These are phyloP conservation scores for Campylomormyrus tamandua DNA, from an alignment of 2,113 vertebrate genomes.

Conservation along the genomic window DNA sequence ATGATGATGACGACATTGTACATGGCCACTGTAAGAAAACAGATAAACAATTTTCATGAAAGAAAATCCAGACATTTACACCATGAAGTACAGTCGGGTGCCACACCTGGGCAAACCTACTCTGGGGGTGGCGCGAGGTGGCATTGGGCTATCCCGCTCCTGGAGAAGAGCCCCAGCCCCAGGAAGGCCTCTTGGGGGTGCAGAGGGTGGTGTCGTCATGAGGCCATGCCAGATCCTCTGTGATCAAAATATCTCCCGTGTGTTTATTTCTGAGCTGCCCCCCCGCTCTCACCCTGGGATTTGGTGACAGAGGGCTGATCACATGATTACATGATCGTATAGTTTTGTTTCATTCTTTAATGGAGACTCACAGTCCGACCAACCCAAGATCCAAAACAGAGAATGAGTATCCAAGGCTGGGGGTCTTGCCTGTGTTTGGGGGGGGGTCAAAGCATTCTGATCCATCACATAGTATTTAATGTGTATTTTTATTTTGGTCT, in stretches of 20 bases:
- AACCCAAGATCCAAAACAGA: neutral
- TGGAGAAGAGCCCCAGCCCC: neutral
- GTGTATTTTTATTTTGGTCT: neutral
- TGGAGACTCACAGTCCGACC: neutral
- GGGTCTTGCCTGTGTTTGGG: neutral
- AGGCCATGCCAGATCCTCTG: neutral
- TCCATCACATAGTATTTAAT: neutral
- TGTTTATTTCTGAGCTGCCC: slow-evolving; percentile 7
- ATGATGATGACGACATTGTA: neutral
- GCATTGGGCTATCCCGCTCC: neutral
- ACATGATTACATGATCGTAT: neutral
- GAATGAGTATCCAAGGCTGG: neutral
- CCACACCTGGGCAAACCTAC: neutral
- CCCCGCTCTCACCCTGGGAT: neutral
- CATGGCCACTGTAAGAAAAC: neutral
- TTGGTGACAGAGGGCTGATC: neutral
- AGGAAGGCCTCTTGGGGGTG: neutral
- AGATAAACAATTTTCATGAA: neutral
- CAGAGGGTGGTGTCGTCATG: neutral
- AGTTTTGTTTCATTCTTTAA: neutral
- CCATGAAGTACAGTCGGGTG: neutral
- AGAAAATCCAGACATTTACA: neutral
- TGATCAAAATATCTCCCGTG: neutral
- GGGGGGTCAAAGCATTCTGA: neutral
- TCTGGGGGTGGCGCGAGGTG: neutral